Conservation (phyloP, 2,797 vertebrate species). For the Mallotus villosus region DNA sequence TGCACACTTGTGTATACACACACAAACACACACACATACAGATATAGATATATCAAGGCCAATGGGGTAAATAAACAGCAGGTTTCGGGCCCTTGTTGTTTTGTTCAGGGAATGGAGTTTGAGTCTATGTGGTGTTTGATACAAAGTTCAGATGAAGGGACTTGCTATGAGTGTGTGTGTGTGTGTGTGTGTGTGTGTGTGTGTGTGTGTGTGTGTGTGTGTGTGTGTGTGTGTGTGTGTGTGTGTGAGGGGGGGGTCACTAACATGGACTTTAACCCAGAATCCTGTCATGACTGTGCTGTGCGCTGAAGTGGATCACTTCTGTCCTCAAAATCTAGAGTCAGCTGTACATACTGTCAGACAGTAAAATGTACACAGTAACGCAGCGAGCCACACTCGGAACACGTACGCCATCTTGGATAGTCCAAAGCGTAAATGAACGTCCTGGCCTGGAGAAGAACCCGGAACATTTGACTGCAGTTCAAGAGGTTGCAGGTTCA, state of each 20-base stretch:
- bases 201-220: no score
- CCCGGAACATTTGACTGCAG: no score
- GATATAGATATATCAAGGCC: slow-evolving; percentile 16
- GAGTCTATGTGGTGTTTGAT: slow-evolving; percentile 53
- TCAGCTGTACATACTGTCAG: no score
- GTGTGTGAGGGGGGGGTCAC: no score
- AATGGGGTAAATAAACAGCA: slow-evolving; percentile 27
- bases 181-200: background rate
- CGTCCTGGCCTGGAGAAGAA: no score
- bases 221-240: no score
- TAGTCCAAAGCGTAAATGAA: slow-evolving; percentile 25
- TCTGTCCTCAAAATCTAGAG: no score
- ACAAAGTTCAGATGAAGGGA: slow-evolving; percentile 36
- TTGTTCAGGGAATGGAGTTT: slow-evolving; percentile 10
- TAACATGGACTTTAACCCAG: slow-evolving; percentile 52
- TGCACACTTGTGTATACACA: background rate
- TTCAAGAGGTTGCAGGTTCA: no score
- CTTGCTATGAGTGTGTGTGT: background rate
- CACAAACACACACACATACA: background rate
- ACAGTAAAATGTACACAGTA: no score
- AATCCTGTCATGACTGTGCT: background rate
- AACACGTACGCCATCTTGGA: background rate
- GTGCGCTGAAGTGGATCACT: no score
- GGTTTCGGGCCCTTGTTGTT: slow-evolving; percentile 4
- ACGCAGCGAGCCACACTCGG: no score